Base-by-base conservation (phyloP, 92 coral and sea anemone genomes). In the Palythoa caribaeorum region DNA sequence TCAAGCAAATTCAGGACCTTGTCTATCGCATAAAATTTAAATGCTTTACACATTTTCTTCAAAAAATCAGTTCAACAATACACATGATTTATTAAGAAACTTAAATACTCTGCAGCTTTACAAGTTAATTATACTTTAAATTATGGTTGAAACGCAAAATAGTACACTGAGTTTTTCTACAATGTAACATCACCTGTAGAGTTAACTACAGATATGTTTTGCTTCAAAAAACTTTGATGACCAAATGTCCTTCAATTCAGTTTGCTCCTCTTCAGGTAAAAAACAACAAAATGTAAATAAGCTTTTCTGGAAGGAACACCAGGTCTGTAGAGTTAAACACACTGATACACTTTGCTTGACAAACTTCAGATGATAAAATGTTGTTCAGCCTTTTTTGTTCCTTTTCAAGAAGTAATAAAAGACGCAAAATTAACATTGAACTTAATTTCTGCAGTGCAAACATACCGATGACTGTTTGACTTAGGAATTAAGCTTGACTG, bases 401-500 rank as follows among this genome's bases (percentile, higher is more conserved):
- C 76, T 71, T 71, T 71, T 71, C 48, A 20, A 48, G 59, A 75
- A 75, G 79, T 75, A 75, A 75, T 13, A 59, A 77, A 75, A 77
- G 81, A 28, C 28, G 21, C 81, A 37, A 7, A 69, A 69, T 53
- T 53, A 53, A 53, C 59, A 53, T 53, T 53, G 59, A 53, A 15
- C 59, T 53, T 53, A 53, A 53, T 53, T 53, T 53, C 59, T 53
- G 59, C 59, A 53, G n/a, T n/a, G n/a, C n/a, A n/a, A n/a, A n/a
- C n/a, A n/a, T n/a, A n/a, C n/a, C n/a, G n/a, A n/a, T n/a, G n/a
- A n/a, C n/a, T n/a, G n/a, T n/a, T n/a, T n/a, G 87, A 83, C 75
- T 83, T 81, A 38, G 86, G 74, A 81, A 81, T 83, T 75, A 77
- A 77, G 68, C 66, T 77, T 77, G 81, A 77, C 81, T 77, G 81